Evolutionary conservation across 2,888 invertebrate species (phyloP), one percentile per base, ranked within the genome.

Genomic region (Phyto melanocephala): DNA sequence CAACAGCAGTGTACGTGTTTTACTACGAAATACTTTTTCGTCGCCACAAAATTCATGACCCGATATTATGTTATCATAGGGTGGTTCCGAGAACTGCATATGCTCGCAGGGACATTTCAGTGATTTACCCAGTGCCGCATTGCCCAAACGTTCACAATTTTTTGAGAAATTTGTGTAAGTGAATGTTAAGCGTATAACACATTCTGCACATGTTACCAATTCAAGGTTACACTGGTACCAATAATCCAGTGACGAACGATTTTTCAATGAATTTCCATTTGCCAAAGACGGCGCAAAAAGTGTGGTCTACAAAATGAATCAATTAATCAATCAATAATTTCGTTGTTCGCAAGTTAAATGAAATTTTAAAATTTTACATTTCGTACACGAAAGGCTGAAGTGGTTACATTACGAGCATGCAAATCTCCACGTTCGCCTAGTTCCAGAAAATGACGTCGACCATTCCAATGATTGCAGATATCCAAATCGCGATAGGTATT

Each of bases 171-270:
- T 90, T 10, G 89, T 87, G 71, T 88, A 88, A 1, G 89, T 90
- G 37, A 91, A 90, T 15, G 90, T 90, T 28, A 91, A 89, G 22
- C 91, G 88, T 17, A 91, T 93, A 63, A 95, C 92, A 87, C 95
- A 95, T 17, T 94, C 94, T 0, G 95, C 94, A 87, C 95, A 95
- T 2, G 95, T 94, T 50, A 95, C 93, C 83, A 95, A 91, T 88
- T 95, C 95, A 71, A 94, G 90, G 83, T 93, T 93, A 87, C 95
- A 95, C 85, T 93, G 93, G 75, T 91, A 91, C 90, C 91, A 91
- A 35, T 89, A 87, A 81, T 93, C 92, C n/a, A 84, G 67, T 45
- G 83, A 86, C 63, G 88, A 88, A 65, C 88, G 87, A 72, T 88
- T 87, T 75, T 85, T 87, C 63, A 86, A 65, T 17, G 86, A 83